Base-by-base conservation (phyloP, 2,888 invertebrate species). In the Drosophila falleni region DNA sequence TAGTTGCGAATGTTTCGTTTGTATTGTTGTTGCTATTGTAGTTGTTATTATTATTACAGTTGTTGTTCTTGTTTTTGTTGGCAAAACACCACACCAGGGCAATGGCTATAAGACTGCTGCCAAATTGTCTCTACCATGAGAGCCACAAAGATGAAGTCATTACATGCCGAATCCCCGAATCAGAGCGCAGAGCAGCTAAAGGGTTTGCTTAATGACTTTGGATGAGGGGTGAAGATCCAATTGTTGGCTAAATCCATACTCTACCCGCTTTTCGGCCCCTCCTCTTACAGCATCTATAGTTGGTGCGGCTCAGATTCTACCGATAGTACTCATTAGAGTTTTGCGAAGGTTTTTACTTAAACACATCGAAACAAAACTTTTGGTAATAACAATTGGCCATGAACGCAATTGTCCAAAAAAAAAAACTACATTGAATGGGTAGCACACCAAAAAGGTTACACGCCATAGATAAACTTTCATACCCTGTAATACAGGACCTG, bases 91-190 rank as follows among this genome's bases (percentile, higher is more conserved):
- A 67, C 56, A 78, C 74, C 87, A 68, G 62, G 58, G 65, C 79
- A 79, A 71, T 89, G 67, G 83, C 83, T 71, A 69, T 62, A 60
- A 74, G 81, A 64, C 55, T 65, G 58, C 68, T 69, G 72, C 74
- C 74, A 86, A 86, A 89, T 78, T 86, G 89, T 86, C 86, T 87
- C 80, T 82, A 67, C 67, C 71, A 78, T 56, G 64, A 69, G 72
- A 70, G 74, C 78, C 67, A 87, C 85, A 89, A 86, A 82, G 86
- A 88, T 86, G 81, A 89, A 86, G 87, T 88, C 86, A 86, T 86
- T 89, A 89, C 75, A 85, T 81, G 83, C 74, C 73, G 54, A 85
- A 23, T 19, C 51, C n/a, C 23, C 55, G 76, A 60, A 82, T 55
- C 71, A 59, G 71, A 86, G 83, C 71, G 67, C 71, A 63, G 74